Evolutionary conservation across 2,888 invertebrate genomes (phyloP).

Genomic region (Tetanocera ferruginea): DNA sequence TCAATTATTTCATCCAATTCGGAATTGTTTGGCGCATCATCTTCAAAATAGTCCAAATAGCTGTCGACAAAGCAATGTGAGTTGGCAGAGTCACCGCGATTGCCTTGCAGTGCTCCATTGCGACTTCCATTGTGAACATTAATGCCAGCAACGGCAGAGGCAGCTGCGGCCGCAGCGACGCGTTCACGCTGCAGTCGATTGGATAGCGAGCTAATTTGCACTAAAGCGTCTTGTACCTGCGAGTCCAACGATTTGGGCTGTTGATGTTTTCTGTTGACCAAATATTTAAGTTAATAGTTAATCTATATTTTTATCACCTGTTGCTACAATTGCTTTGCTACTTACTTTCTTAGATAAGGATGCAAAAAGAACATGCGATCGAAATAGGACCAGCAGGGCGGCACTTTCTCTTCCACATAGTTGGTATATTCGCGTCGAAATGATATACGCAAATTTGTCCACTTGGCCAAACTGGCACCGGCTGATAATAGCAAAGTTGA

Average conservation of each 20-base stretch:
- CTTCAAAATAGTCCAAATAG: slow-evolving; percentile 65
- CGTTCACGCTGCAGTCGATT: slow-evolving; percentile 62
- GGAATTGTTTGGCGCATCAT: slow-evolving; percentile 60
- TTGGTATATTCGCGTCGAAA: slow-evolving; percentile 68
- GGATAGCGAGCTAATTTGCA: slow-evolving; percentile 62
- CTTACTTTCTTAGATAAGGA: slow-evolving; percentile 65
- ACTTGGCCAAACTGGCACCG: slow-evolving; percentile 66
- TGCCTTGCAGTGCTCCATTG: slow-evolving; percentile 18
- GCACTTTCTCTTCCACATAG: slow-evolving; percentile 64
- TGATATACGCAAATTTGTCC: slow-evolving; percentile 67
- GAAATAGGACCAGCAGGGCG: slow-evolving; percentile 67
- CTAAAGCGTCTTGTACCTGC: slow-evolving; percentile 66
- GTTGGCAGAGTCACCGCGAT: slow-evolving; percentile 36
- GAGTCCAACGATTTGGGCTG: slow-evolving; percentile 64
- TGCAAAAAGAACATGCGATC: slow-evolving; percentile 68
- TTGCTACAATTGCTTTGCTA: slow-evolving; percentile 12
- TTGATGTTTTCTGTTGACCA: slow-evolving; percentile 57
- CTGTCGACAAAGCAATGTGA: slow-evolving; percentile 53
- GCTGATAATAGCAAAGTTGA: slow-evolving; percentile 48
- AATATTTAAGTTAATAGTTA: background rate
- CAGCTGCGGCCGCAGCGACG: slow-evolving; percentile 52
- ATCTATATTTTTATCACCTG: too few species aligned
- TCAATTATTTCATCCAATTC: slow-evolving; percentile 65
- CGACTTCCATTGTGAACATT: slow-evolving; percentile 17
- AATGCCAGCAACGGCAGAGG: slow-evolving; percentile 45